A percentile compares a stretch with the other conserved stretches of the same genome.
phyloP scores from a whole-genome alignment of 2,113 vertebrate species.

The Catharus bicknelli region DNA sequence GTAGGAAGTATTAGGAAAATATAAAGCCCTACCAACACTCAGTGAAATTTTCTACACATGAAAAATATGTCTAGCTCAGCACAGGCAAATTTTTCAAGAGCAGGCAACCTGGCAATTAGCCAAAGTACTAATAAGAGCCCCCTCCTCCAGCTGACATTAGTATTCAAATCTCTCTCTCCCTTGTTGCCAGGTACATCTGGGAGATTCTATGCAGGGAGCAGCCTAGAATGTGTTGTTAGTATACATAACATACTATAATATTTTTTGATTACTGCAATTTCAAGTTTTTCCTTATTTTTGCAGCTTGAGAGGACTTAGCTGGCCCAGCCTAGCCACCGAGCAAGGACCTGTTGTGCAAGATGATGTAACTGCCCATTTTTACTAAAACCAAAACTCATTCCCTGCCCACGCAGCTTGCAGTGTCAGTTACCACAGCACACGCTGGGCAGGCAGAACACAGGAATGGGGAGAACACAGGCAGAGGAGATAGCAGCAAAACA shows the following conservation, averaged over 20 bases:
- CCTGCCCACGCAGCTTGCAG: constrained; percentile 2
- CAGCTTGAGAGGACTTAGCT: not conserved
- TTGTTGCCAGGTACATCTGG: constrained; percentile 32
- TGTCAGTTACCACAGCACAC: not conserved
- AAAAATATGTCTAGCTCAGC: constrained; percentile 38
- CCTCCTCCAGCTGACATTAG: constrained; percentile 7
- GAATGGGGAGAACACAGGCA: not conserved
- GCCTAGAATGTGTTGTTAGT: not conserved
- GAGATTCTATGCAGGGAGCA: not conserved
- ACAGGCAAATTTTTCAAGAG: constrained; percentile 34
- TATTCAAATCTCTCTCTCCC: constrained; percentile 20
- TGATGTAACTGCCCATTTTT: constrained; percentile 4
- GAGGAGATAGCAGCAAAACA: not conserved
- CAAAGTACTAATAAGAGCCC: constrained; percentile 9
- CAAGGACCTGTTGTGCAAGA: constrained; percentile 16
- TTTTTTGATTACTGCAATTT: not conserved
- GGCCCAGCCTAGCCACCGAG: not conserved
- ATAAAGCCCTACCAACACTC: not conserved
- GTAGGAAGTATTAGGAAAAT: not conserved
- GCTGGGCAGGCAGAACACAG: constrained; percentile 20
- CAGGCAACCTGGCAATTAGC: constrained; percentile 41
- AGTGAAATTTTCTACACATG: not conserved
- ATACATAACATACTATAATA: not conserved
- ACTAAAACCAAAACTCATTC: constrained; percentile 11
- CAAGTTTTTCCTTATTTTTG: not conserved